Conservation (phyloP, 2,797 vertebrate species). For the Acanthurus lineatus region DNA sequence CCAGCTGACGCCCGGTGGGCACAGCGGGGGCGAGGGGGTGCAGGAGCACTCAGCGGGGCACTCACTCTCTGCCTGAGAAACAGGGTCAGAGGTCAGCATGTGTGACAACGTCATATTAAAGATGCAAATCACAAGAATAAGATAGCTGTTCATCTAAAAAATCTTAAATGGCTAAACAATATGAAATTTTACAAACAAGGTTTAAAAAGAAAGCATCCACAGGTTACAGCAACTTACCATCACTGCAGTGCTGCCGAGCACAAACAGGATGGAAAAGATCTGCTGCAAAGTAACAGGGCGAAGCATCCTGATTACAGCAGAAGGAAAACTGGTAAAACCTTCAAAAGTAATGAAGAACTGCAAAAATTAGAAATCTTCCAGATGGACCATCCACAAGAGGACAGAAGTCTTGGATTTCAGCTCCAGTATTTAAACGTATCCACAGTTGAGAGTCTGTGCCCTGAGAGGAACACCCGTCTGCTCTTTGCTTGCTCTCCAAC, state of each 20-base stretch:
- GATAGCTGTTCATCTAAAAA: background rate
- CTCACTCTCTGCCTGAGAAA: conserved; percentile 64
- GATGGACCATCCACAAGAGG: background rate
- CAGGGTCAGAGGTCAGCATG: conserved; percentile 39
- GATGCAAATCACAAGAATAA: background rate
- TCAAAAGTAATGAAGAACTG: background rate
- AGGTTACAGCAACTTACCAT: conserved; percentile 66
- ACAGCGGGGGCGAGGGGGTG: conserved; percentile 56
- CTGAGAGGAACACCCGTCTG: conserved; percentile 39
- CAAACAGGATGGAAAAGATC: conserved; percentile 55
- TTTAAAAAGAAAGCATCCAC: background rate
- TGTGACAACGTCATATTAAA: background rate
- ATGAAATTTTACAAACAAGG: conserved; percentile 1
- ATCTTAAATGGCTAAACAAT: background rate
- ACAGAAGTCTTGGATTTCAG: conserved; percentile 19
- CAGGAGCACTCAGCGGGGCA: conserved; percentile 81
- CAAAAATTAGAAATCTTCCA: background rate
- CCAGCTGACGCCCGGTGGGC: conserved; percentile 81
- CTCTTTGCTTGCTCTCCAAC: conserved; percentile 27
- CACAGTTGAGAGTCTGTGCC: conserved; percentile 45
- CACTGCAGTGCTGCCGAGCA: conserved; percentile 53
- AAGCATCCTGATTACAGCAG: conserved; percentile 61
- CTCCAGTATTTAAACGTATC: conserved; percentile 46
- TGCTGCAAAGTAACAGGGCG: conserved; percentile 35
- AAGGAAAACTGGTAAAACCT: background rate